These are phyloP conservation scores for Chrysocyon brachyurus DNA, from an alignment of 2,797 vertebrate genomes.

Conservation along the genomic window DNA sequence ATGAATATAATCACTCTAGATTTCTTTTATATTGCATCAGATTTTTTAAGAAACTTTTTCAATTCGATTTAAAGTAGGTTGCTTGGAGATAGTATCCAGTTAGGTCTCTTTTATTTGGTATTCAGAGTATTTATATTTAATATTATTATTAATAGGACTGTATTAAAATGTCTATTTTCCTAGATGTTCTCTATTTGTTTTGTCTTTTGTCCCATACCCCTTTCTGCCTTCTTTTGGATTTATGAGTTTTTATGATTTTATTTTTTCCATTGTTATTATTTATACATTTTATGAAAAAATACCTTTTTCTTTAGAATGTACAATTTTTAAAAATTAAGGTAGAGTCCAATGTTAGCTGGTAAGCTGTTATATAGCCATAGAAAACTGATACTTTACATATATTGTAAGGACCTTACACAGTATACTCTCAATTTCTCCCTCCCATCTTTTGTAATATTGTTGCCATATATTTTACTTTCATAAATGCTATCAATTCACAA, in stretches of 20 bases:
- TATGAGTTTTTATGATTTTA: not conserved
- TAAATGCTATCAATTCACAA: not conserved
- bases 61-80: not conserved
- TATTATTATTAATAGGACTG: not conserved
- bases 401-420: not conserved
- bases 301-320: not conserved
- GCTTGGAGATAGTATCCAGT: not conserved
- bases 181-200: not conserved
- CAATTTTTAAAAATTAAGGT: not conserved
- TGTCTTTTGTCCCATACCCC: not conserved
- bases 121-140: not conserved
- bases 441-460: not conserved
- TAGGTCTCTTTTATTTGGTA: not conserved
- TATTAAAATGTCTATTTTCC: not conserved
- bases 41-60: not conserved
- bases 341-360: not conserved
- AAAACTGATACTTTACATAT: not conserved
- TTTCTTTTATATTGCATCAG: not conserved
- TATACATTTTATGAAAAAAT: not conserved
- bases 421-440: not conserved
- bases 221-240: not conserved
- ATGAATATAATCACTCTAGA: not conserved
- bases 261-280: not conserved
- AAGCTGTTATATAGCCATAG: not conserved
- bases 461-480: not conserved